phyloP scores from a whole-genome alignment of 2,797 vertebrate genomes.

The Psittacula echo region DNA sequence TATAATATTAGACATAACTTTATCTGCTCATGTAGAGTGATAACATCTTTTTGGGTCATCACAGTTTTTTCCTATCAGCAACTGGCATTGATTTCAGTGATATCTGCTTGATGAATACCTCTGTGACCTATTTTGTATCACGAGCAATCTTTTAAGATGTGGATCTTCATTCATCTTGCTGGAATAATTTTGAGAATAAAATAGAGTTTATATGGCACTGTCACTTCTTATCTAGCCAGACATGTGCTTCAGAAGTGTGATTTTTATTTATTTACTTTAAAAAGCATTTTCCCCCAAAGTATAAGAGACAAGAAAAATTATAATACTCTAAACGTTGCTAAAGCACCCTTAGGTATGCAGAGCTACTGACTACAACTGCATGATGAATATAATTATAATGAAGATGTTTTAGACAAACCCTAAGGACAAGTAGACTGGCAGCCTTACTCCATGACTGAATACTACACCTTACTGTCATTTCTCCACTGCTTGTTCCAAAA shows the following conservation, averaged over 20 bases:
- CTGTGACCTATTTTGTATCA: not conserved
- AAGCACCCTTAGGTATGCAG: not conserved
- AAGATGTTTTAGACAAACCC: not conserved
- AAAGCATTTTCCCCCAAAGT: not conserved
- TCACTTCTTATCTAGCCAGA: not conserved
- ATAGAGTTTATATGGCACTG: not conserved
- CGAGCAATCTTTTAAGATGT: not conserved
- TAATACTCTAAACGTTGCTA: not conserved
- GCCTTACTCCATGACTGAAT: not conserved
- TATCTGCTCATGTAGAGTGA: not conserved
- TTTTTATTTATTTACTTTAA: not conserved
- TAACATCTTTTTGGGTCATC: not conserved
- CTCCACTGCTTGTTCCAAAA: not conserved
- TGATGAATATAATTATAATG: not conserved
- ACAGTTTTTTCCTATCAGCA: not conserved
- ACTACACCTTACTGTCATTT: not conserved
- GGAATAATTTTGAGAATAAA: not conserved
- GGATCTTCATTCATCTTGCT: not conserved
- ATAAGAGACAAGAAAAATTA: not conserved
- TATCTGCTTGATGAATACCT: not conserved
- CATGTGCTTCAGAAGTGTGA: not conserved
- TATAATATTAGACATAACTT: not conserved
- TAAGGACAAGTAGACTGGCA: not conserved
- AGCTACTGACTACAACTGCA: not conserved
- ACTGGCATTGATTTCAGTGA: not conserved